Evolutionary conservation across 64 coral and sea anemone species (phyloP), one percentile per base, ranked within the genome.

Genomic region (Anthopleura sola): DNA sequence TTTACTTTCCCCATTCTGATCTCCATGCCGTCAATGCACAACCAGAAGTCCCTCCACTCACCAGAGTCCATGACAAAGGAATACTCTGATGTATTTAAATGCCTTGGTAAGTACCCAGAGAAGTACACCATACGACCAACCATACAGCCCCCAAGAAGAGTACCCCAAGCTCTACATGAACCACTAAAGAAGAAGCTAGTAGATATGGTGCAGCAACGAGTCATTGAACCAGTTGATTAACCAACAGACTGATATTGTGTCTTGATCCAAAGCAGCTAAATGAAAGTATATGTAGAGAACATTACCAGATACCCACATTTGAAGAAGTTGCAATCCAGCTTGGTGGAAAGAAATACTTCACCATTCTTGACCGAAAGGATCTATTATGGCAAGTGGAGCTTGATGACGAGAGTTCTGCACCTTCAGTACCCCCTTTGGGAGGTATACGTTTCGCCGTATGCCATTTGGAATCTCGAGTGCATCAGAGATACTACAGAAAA

Each of bases 231-330:
- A 53, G 80, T 82, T 1, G 80, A 82, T 21, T 21, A 82, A 29
- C 80, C 49, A 31, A 82, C 40, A 82, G 80, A 48, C 21, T 87
- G 8, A 75, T 78, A 51, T 24, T 91, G 20, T 91, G 83, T 39
- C 54, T 91, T 33, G 83, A 91, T 23, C 89, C 89, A 21, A 91
- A 86, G 46, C 49, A 91, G 37, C 74, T 91, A 36, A 91, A 91
- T 50, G 17, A 68, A 26, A 33, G 32, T 26, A 78, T 79, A 18
- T 56, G 16, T 5, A 79, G 89, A 31, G 71, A 86, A 81, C 50
- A 83, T 15, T 57, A 51, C n/a, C 85, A 86, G 15, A 79, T 86
- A 3, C 75, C 85, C 64, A 91, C 90, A 51, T 40, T 69, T 10
- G 49, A 55, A 69, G 57, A 87, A 69, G 77, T 86, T 13, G 53